These are phyloP conservation scores for Aproaerema taeniolella DNA, from an alignment of 2,888 invertebrate genomes.

Conservation along the genomic window DNA sequence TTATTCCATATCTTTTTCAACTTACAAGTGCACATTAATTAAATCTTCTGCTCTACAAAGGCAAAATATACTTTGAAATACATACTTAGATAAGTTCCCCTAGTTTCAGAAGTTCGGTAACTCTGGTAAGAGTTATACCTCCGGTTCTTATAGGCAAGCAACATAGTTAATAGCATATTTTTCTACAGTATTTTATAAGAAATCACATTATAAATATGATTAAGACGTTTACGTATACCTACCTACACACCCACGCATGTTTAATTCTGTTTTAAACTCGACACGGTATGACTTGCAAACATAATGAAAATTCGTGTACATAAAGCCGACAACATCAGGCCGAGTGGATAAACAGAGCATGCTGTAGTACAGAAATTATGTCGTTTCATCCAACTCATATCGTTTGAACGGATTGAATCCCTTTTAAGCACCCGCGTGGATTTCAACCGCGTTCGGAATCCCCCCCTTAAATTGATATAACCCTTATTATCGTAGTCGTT, in stretches of 20 bases:
- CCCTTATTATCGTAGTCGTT: conserved; percentile 49
- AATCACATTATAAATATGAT: no score
- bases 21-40: no score
- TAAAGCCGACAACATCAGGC: conserved; percentile 34
- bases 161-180: no score
- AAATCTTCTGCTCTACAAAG: no score
- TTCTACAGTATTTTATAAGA: no score
- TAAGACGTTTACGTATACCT: no score
- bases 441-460: conserved; percentile 34
- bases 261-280: not conserved
- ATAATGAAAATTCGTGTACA: conserved; percentile 22
- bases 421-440: conserved; percentile 53
- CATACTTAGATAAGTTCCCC: no score
- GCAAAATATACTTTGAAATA: no score
- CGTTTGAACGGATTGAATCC: conserved; percentile 57
- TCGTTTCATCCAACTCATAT: conserved; percentile 47
- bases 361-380: conserved; percentile 43
- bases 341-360: conserved; percentile 33
- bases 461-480: conserved; percentile 42
- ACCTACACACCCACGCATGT: not conserved
- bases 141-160: no score
- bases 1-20: no score
- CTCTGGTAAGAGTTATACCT: no score
- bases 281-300: conserved; percentile 12
- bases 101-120: no score